Evolutionary conservation across 2,797 vertebrate species (phyloP), one percentile per base, ranked within the genome.

Genomic region (Lagorchestes hirsutus): DNA sequence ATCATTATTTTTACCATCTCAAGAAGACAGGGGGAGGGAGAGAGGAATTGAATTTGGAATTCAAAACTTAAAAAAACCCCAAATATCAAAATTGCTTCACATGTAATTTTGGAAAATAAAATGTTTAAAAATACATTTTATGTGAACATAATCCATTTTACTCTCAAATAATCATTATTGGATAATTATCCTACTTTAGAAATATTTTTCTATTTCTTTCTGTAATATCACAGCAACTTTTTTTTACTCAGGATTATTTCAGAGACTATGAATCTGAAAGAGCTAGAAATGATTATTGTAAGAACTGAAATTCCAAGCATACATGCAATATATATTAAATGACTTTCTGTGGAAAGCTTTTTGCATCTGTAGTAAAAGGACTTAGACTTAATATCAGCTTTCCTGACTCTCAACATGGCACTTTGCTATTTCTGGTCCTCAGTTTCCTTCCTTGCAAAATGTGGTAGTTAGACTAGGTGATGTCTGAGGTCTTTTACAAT

Each of bases 1-100:
- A 14, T 14, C 29, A 62, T 0, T 34, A 13, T 11, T 4, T 4
- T 62, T 62, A 34, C 31, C 11, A 34, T 62, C 31, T 62, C 59
- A 62, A 27, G 10, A 24, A 27, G 16, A 12, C 9, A 0, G 3
- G 29, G 59, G 6, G 2, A 34, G 4, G 3, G 0, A 62, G 3
- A 31, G 31, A 62, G 31, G 8, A 62, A 62, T 13, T 13, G 29
- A 62, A 14, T 31, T 34, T 62, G 59, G 59, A 34, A 34, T 12
- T 34, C 24, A 34, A 34, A 62, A 34, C 11, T 29, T 13, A 34
- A 62, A 62, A 34, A 52, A 52, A 52, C 2, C 4, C 5, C 31
- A 62, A 34, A 62, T 62, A 62, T 62, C 4, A 62, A 62, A 62
- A 31, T 8, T 4, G 3, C 3, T 34, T 62, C 14, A 59, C 59